Base-by-base conservation (phyloP, 2,113 vertebrate genomes). In the Engystomops pustulosus region DNA sequence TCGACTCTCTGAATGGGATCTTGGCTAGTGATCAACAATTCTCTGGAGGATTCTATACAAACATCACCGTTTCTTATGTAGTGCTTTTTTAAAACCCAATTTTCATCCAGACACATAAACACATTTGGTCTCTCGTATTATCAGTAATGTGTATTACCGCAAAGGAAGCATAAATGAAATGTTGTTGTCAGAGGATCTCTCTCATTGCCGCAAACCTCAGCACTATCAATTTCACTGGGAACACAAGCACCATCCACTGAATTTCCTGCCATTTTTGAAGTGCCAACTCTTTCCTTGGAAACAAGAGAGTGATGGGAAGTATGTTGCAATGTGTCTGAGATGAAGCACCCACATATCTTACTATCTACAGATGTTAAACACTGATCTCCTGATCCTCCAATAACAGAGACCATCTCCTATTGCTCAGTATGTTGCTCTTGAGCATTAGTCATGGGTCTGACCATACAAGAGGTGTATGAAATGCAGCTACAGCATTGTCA, bases 1-100 rank as follows among this genome's bases (percentile, higher is more conserved):
- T 84, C 65, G 53, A 60, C 62, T 84, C 34, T 53, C 74, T 84
- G 47, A 69, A 69, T 78, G 47, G 62, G 74, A 79, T 84, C 74
- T 84, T 79, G 83, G 82, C 72, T 49, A 69, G 58, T 84, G 78
- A 84, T 77, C 72, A 84, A 79, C 45, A 53, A 84, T 77, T 77
- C 72, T 69, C 83, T 84, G 47, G 74, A 84, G 82, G 30, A 20
- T 55, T 84, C 30, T 74, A 79, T 78, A 78, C 62, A 70, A 44
- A 69, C 67, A 44, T 44, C 38, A 34, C 62, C 4, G 27, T 32
- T 74, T 78, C 70, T 47, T 76, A 67, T 83, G 60, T 53, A 78
- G 74, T 45, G 83, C 83, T 68, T 78, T 69, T 79, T 79, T 78
- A 69, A 77, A 78, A 78, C 74, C 74, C 74, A 78, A 79, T 84